These are phyloP conservation scores for Eriosoma lanigerum DNA, from an alignment of 1,140 invertebrate genomes.

Conservation along the genomic window DNA sequence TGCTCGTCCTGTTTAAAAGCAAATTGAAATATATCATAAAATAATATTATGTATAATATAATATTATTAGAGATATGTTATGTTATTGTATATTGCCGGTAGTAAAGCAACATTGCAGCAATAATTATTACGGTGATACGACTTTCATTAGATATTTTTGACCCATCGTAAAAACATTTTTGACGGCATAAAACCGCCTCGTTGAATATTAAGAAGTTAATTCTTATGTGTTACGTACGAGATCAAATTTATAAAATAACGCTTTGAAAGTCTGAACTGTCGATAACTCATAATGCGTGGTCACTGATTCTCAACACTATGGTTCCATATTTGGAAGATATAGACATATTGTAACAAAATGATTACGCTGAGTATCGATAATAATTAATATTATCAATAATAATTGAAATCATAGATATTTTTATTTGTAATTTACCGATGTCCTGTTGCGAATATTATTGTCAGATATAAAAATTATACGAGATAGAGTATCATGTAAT, in stretches of 20 bases:
- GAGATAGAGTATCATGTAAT: too few species aligned
- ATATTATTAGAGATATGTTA: not conserved
- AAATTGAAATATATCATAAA: not conserved
- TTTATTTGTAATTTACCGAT: too few species aligned
- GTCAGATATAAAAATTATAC: too few species aligned
- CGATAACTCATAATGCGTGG: not conserved
- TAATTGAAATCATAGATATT: too few species aligned
- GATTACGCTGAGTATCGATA: too few species aligned
- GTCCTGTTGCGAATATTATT: too few species aligned
- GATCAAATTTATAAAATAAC: not conserved
- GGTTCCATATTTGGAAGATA: too few species aligned
- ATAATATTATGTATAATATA: not conserved
- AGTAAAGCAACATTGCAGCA: too few species aligned
- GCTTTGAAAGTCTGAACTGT: too few species aligned
- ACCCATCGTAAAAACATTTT: conserved; percentile 7
- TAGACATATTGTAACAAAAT: too few species aligned
- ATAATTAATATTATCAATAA: too few species aligned
- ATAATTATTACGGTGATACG: not conserved
- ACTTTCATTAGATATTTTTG: not conserved
- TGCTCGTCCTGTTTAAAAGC: not conserved
- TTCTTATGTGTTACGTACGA: not conserved
- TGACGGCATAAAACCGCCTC: not conserved
- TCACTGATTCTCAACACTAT: not conserved
- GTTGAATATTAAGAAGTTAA: not conserved
- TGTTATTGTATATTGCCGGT: not conserved